Evolutionary conservation across 2,113 vertebrate genomes (phyloP), one percentile per base, ranked within the genome.

Genomic region (Colinus virginianus): DNA sequence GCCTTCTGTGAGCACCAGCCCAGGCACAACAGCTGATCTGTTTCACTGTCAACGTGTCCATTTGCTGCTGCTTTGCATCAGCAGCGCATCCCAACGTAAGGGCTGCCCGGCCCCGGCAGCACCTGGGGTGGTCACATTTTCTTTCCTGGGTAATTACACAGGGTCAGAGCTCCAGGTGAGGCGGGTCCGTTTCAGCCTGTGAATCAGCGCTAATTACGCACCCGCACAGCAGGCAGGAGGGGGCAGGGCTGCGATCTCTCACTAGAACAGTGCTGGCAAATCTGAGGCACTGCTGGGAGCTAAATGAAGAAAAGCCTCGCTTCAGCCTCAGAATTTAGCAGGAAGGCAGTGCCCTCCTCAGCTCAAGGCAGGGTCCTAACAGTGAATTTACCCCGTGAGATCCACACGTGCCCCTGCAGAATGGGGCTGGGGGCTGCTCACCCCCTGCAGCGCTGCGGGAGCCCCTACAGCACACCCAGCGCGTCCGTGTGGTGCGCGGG

Each of bases 401-500:
- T 56, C 53, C 32, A 17, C 30, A 19, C 16, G 2, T 18, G 15
- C 15, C 28, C 13, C 53, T 53, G 51, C 51, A 53, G 49, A 38
- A 23, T 17, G 34, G 9, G 17, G 13, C 32, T 56, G 0, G 0
- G 49, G 49, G 5, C 74, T 46, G 48, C 16, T 43, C 78, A n/a
- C 25, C 10, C 61, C 32, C 55, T 58, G 55, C 32, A 58, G 55
- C 55, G 12, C 18, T 20, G 30, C 19, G 12, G 32, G 30, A 58
- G 55, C 55, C 32, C 55, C 55, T 18, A 18, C 55, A 30, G 11
- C 28, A 30, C 55, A 56, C 30, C 55, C 17, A 19, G 17, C 1
- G 15, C 26, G 53, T n/a, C 7, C 36, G 48, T 66, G 48, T 2
- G 20, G 23, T 1, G 11, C 30, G 59, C 2, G 0, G 26, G 51